A percentile compares a stretch with the other conserved stretches of the same genome.
These are phyloP conservation scores for Columbina picui DNA, from an alignment of 2,113 vertebrate genomes.

Conservation along the genomic window DNA sequence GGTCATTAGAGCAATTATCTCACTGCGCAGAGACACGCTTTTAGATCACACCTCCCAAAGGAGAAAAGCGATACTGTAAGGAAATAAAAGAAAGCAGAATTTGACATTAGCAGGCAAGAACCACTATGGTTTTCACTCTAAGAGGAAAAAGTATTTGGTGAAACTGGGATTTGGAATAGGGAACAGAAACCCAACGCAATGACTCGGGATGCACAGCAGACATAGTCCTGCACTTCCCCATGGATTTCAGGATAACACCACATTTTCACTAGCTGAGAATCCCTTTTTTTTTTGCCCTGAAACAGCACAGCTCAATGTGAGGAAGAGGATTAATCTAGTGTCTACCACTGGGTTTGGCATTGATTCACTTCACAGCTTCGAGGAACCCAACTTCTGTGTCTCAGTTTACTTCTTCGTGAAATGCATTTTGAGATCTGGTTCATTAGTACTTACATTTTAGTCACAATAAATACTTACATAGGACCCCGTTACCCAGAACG, in stretches of 20 bases:
- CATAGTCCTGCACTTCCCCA: not conserved
- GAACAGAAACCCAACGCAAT: accelerated
- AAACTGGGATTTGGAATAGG: not conserved
- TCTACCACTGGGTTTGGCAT: not conserved
- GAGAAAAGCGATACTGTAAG: not conserved
- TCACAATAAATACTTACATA: not conserved
- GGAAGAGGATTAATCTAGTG: not conserved
- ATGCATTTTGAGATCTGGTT: not conserved
- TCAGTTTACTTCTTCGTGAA: not conserved
- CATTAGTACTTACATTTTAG: not conserved
- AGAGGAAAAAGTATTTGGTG: not conserved
- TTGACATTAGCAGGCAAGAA: not conserved
- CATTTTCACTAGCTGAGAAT: not conserved
- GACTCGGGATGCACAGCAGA: not conserved
- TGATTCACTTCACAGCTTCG: not conserved
- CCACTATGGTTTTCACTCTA: not conserved
- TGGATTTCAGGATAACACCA: not conserved
- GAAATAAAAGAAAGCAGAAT: not conserved
- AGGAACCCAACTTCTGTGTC: not conserved
- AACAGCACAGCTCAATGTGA: not conserved
- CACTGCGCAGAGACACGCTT: not conserved
- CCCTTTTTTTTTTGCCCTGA: not conserved
- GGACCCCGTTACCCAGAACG: not conserved
- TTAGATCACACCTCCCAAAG: not conserved
- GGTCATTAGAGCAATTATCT: not conserved